phyloP scores from a whole-genome alignment of 2,113 vertebrate species.

The Anguilla japonica region DNA sequence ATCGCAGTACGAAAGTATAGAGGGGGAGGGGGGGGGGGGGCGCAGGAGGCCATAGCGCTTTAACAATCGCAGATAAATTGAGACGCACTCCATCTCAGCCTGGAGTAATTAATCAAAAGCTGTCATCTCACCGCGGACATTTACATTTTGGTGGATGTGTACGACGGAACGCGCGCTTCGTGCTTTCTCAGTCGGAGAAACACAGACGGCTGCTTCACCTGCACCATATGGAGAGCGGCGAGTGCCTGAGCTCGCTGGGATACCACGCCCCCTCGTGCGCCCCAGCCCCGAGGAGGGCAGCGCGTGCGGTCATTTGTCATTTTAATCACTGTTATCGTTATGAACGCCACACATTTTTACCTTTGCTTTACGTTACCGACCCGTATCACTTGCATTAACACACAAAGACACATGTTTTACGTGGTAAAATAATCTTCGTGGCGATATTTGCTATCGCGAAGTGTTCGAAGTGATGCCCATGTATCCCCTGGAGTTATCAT shows the following conservation, averaged over 20 bases:
- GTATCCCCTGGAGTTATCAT: not conserved
- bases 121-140: slow-evolving; percentile 52
- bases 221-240: slow-evolving; percentile 45
- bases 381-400: slow-evolving; percentile 10
- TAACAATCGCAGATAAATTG: slow-evolving; percentile 32
- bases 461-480: not conserved
- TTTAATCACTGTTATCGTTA: slow-evolving; percentile 29
- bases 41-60: not conserved
- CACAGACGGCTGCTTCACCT: slow-evolving; percentile 36
- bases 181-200: slow-evolving; percentile 21
- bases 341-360: slow-evolving; percentile 12
- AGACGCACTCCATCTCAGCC: slow-evolving; percentile 29
- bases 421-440: not conserved
- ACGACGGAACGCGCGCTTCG: slow-evolving; percentile 34
- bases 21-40: not conserved
- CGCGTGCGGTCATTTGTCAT: slow-evolving; percentile 28
- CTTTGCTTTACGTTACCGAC: slow-evolving; percentile 26
- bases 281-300: not conserved
- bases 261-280: not conserved
- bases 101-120: slow-evolving; percentile 48
- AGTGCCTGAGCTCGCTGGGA: not conserved
- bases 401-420: not conserved
- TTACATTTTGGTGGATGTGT: slow-evolving; percentile 54
- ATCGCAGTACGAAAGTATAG: not conserved
- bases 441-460: not conserved